These are phyloP conservation scores for Isichthys henryi DNA, from an alignment of 2,113 vertebrate genomes.

Conservation along the genomic window DNA sequence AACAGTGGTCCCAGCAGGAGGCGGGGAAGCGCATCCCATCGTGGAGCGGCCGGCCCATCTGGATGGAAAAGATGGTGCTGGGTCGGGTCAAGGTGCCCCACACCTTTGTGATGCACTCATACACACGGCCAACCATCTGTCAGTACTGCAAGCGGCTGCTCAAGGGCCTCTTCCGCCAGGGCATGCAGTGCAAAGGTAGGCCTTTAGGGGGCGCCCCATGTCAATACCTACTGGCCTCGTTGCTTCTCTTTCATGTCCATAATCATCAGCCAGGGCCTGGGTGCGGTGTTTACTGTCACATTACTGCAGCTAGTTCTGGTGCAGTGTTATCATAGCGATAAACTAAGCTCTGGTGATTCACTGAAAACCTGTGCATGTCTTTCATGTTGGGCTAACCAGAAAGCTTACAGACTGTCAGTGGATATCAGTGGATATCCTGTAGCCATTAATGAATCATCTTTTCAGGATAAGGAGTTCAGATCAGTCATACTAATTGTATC, in stretches of 20 bases:
- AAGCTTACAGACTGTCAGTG: background rate
- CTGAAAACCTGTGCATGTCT: background rate
- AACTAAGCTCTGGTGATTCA: background rate
- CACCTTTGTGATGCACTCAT: constrained; percentile 94
- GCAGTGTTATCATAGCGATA: background rate
- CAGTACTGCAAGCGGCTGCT: constrained; percentile 94
- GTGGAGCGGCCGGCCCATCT: constrained; percentile 94
- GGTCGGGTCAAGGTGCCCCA: constrained; percentile 94
- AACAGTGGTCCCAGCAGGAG: constrained; percentile 76
- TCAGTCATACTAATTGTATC: background rate
- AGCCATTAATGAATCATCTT: background rate
- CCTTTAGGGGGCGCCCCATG: background rate
- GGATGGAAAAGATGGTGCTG: constrained; percentile 98
- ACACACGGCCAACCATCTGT: constrained; percentile 92
- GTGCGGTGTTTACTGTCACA: background rate
- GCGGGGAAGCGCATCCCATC: constrained; percentile 91
- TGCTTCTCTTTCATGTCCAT: background rate
- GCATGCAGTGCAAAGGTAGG: constrained; percentile 97
- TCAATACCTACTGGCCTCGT: background rate
- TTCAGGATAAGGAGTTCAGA: background rate
- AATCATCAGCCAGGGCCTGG: background rate
- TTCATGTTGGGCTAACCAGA: background rate
- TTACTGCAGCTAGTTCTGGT: background rate
- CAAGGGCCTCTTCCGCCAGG: constrained; percentile 95
- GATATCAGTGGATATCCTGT: background rate